phyloP scores from a whole-genome alignment of 2,888 invertebrate species.

The Ommatoiulus sabulosus region DNA sequence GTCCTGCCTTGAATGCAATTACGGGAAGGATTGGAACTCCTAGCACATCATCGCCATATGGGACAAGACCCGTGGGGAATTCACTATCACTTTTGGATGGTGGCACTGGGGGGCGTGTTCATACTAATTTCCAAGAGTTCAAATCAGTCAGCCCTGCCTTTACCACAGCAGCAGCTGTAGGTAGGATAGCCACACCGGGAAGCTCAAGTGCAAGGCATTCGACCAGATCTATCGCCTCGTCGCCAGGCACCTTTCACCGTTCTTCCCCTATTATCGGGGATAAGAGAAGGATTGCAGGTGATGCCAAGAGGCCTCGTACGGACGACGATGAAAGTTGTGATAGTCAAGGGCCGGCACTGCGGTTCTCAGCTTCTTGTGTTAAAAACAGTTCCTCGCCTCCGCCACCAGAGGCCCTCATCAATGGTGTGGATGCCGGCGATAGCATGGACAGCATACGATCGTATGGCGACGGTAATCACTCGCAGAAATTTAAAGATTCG shows the following conservation, averaged over 20 bases:
- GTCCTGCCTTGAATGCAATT: conserved; percentile 59
- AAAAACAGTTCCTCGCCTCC: conserved; percentile 57
- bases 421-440: conserved; percentile 60
- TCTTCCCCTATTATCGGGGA: background rate
- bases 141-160: conserved; percentile 61
- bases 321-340: conserved; percentile 59
- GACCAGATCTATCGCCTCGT: conserved; percentile 35
- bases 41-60: conserved; percentile 34
- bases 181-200: conserved; percentile 42
- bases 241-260: background rate
- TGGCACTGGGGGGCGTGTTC: background rate
- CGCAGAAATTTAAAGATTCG: conserved; percentile 48
- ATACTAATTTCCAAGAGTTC: conserved; percentile 57
- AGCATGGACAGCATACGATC: conserved; percentile 59
- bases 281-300: background rate
- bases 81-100: conserved; percentile 11
- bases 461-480: conserved; percentile 25
- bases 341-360: conserved; percentile 60
- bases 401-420: conserved; percentile 57
- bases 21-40: conserved; percentile 37
- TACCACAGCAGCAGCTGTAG: background rate
- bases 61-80: background rate
- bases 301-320: conserved; percentile 47
- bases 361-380: conserved; percentile 53
- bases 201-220: background rate